Base-by-base conservation (phyloP, 2,797 vertebrate species). In the Hydrolagus colliei region DNA sequence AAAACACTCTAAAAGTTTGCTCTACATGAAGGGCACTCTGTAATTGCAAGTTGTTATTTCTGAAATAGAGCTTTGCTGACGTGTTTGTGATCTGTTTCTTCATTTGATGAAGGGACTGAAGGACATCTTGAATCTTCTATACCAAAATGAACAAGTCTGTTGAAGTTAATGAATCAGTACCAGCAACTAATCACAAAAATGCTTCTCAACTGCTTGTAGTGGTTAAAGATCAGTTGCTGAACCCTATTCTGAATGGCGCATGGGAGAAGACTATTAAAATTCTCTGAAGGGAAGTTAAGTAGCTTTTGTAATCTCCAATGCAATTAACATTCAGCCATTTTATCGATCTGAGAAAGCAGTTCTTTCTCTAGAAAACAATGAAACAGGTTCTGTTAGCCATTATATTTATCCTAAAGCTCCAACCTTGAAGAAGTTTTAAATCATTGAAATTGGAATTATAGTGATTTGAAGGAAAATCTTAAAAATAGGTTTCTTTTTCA, bases 231-330 rank as follows among this genome's bases (percentile, higher is more conserved):
- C 18, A 59, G 6, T 77, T 59, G 12, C 52, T 12, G 16, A 59
- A 12, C 9, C 52, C 9, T 61, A 59, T 77, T 77, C 20, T 61
- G 61, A 77, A 61, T 18, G 11, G 18, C 61, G n/a, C 20, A n/a
- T 77, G 52, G 41, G 20, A 41, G n/a, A 77, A 77, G 75, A 61
- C 61, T 20, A 77, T 77, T 77, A 77, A 20, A 61, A 61, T 61
- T 77, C 75, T 20, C 52, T 77, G 75, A 77, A 77, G n/a, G 75
- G 61, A 77, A 59, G 52, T 41, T 77, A 77, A n/a, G 20, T 77
- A 77, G 75, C 75, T 61, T 77, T 77, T 77, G n/a, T 9, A 77
- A 11, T 77, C 14, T 77, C 41, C 52, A 61, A 18, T 59, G 75
- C 52, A 59, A 77, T 61, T 76, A 52, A 18, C 18, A 76, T 76